Base-by-base conservation (phyloP, 2,113 vertebrate genomes). In the Meleagris gallopavo region DNA sequence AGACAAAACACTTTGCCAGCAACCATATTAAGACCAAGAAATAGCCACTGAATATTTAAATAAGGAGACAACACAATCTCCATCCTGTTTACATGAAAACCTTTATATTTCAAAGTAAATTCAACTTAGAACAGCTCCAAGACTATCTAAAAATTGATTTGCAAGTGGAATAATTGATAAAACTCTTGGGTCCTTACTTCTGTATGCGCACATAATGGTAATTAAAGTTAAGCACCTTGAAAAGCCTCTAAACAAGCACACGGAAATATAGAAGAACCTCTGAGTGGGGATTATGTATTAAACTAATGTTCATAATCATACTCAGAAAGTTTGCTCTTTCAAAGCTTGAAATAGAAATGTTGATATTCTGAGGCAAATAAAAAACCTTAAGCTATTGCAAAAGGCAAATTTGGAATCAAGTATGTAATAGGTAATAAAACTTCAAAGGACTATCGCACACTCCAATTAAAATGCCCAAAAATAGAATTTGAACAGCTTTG, bases 141-240 rank as follows among this genome's bases (percentile, higher is more conserved):
- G 43, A 83, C 0, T 0, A 81, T 34, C 57, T 64, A 83, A 94
- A 93, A 92, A 87, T 2, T 4, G 69, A 85, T 80, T 86, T 94
- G 73, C 32, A 90, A 94, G 86, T 32, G 92, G 82, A 95, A 85
- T 86, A 90, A 97, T 89, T 91, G 83, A 64, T 93, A 94, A 93
- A 41, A 83, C 91, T 88, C 88, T 81, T 62, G 86, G 45, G 83
- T 74, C 60, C 88, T 73, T 80, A 92, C 43, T 95, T 92, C 81
- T 91, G 71, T 82, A 57, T 81, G 81, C 72, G 94, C 88, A 77
- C 40, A 96, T 91, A 95, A 96, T 71, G 78, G 70, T 90, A 96
- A 93, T 94, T 96, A 95, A 92, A 94, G 89, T 64, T 94, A 95
- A 97, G 92, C 86, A 94, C 90, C 86, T 96, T 95, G 94, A 96